A percentile compares a stretch with the other conserved stretches of the same genome.
These are phyloP conservation scores for Bagarius yarrelli DNA, from an alignment of 2,113 vertebrate genomes.

Conservation along the genomic window DNA sequence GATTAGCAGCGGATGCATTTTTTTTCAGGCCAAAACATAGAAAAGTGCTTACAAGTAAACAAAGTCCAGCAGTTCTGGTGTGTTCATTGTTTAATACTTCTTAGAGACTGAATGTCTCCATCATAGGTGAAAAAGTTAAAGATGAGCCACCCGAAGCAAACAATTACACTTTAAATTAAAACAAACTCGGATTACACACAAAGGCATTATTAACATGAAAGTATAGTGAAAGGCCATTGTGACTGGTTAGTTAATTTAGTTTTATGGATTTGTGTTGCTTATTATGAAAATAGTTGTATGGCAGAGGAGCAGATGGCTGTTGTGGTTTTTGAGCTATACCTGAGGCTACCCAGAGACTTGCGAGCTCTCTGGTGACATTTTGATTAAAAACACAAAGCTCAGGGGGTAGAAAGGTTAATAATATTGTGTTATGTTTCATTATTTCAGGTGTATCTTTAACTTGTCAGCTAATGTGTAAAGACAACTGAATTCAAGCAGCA, in stretches of 20 bases:
- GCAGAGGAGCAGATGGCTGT: constrained; percentile 29
- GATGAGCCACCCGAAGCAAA: too few relatives aligned
- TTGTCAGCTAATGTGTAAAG: background rate
- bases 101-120: background rate
- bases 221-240: background rate
- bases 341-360: constrained; percentile 5
- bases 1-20: constrained; percentile 70
- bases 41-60: constrained; percentile 68
- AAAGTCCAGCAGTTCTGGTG: constrained; percentile 51
- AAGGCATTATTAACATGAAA: background rate
- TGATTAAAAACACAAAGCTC: constrained; percentile 28
- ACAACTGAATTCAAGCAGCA: background rate
- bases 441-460: background rate
- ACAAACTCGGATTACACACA: background rate
- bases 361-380: constrained; percentile 17
- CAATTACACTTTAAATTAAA: background rate
- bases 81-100: background rate
- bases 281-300: constrained; percentile 44
- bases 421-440: background rate
- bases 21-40: constrained; percentile 69
- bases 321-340: constrained; percentile 18
- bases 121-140: background rate
- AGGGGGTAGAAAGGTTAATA: background rate
- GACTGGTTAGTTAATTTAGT: constrained; percentile 18
- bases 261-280: constrained; percentile 19